phyloP scores from a whole-genome alignment of 2,888 invertebrate genomes.

The Pocota personata region DNA sequence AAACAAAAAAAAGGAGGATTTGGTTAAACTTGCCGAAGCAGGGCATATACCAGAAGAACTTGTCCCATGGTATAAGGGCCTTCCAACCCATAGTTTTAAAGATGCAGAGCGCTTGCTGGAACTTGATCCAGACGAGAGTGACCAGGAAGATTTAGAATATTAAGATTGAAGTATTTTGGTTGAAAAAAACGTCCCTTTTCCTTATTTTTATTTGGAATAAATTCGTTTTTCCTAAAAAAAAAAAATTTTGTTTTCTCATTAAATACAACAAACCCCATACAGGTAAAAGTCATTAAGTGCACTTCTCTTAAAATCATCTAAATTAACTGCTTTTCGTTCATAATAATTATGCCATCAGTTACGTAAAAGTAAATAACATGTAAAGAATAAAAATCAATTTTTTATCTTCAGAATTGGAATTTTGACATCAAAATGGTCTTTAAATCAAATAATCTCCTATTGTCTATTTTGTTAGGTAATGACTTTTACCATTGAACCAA shows the following conservation, averaged over 20 bases:
- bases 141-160: neutral
- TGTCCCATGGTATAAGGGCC: neutral
- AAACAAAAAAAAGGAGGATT: no score
- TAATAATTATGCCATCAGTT: no score
- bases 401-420: no score
- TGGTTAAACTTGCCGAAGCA: no score
- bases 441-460: no score
- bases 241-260: neutral
- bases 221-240: neutral
- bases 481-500: no score
- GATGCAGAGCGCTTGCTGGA: slow-evolving; percentile 7
- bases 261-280: neutral
- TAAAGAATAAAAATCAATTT: no score
- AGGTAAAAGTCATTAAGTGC: neutral
- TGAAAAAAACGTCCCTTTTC: neutral
- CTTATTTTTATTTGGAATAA: neutral
- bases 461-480: no score
- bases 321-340: no score
- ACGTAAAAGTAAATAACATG: no score
- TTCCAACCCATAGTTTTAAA: neutral
- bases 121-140: slow-evolving; percentile 2
- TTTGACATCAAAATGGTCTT: no score
- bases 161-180: neutral
- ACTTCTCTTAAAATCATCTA: neutral
- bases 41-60: no score